Evolutionary conservation across 2,888 invertebrate genomes (phyloP), one percentile per base, ranked within the genome.

Genomic region (Drosophila incognita): DNA sequence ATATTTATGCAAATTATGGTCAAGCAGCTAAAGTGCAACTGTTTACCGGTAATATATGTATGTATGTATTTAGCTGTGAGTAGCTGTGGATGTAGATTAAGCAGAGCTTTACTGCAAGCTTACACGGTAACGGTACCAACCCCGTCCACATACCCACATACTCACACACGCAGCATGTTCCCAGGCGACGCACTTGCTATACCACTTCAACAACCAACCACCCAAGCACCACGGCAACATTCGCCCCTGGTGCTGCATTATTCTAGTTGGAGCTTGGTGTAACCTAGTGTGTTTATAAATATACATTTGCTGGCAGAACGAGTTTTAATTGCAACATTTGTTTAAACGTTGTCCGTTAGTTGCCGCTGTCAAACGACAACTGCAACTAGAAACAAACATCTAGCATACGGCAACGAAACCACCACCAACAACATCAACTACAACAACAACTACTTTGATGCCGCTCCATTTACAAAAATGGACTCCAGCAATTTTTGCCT

Each of bases 271-370:
- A 51, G 56, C 57, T 2, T 38, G 15, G 42, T 7, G 33, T 65
- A 36, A 53, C 56, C 57, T 31, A 27, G 40, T 63, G 48, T 74
- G 58, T 65, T 69, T 72, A 76, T 78, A 87, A 82, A 78, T 81
- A 82, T 82, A 79, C 64, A 85, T 77, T 77, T 70, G 59, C 59
- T 72, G 48, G 77, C 69, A 86, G 85, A 86, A 86, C 85, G 83
- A 86, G 85, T 86, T 86, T 86, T 86, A 86, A 86, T 86, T 86
- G 85, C 85, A 86, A 86, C 85, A 86, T 87, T 86, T 86, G 87
- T 86, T 87, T 86, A 86, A 86, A 86, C 85, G 85, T 62, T 87
- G 85, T 83, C 85, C 85, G 85, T 86, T 87, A 86, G 81, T 61
- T 74, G 62, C 31, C 62, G 61, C 74, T 74, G 69, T 46, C 65